Evolutionary conservation across 2,113 vertebrate species (phyloP).

Genomic region (Dipodomys spectabilis): DNA sequence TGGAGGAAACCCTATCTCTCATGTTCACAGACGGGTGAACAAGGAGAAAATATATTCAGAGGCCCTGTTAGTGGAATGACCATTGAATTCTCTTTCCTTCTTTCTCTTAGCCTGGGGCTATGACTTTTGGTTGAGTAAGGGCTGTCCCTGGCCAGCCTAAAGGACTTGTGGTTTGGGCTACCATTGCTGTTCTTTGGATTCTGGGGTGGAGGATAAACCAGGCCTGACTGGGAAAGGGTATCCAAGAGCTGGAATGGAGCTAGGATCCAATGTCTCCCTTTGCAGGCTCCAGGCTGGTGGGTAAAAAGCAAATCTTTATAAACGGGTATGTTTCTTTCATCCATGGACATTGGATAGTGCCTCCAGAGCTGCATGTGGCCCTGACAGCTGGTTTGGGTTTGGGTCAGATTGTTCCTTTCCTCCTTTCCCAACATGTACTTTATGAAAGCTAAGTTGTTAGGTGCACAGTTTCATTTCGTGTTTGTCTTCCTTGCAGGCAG

Average conservation of each 20-base stretch:
- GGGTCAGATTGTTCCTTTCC: fast-evolving
- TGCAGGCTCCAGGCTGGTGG: background rate
- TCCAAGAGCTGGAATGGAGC: background rate
- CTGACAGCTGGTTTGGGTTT: fast-evolving
- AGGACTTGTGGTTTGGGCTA: too few relatives aligned
- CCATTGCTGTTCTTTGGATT: background rate
- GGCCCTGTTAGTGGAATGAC: too few relatives aligned
- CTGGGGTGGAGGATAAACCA: background rate
- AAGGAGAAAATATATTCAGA: background rate
- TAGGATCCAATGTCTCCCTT: fast-evolving
- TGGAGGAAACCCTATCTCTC: background rate
- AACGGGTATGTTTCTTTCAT: background rate
- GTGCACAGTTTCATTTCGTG: background rate
- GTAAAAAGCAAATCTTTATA: background rate
- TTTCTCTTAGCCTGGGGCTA: background rate
- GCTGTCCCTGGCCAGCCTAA: too few relatives aligned
- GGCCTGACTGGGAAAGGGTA: fast-evolving
- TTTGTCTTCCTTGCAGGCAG: constrained; percentile 64
- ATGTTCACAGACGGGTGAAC: background rate
- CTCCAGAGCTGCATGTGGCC: background rate
- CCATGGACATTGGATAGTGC: too few relatives aligned
- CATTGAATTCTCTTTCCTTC: too few relatives aligned
- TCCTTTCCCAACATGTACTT: fast-evolving
- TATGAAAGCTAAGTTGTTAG: background rate
- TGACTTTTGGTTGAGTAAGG: background rate